A percentile compares a stretch with the other conserved stretches of the same genome.
These are phyloP conservation scores for Mylabris sibirica DNA, from an alignment of 2,888 invertebrate genomes.

Conservation along the genomic window DNA sequence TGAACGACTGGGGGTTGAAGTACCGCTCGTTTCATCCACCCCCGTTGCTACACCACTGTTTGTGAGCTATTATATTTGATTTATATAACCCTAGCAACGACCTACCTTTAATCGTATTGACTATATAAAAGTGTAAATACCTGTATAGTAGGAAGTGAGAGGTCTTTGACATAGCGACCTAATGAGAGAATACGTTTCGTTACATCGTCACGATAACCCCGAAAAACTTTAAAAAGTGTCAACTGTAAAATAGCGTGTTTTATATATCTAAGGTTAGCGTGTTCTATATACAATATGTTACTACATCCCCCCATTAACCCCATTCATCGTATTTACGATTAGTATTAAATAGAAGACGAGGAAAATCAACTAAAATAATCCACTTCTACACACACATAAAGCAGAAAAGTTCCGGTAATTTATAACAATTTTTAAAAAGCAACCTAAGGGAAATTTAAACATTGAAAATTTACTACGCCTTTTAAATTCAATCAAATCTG, in stretches of 20 bases:
- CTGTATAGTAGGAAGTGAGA: slow-evolving; percentile 28
- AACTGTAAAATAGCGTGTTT: slow-evolving; percentile 10
- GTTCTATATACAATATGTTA: background rate
- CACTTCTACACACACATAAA: too few relatives aligned
- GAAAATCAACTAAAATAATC: background rate
- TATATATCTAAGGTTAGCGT: slow-evolving; percentile 3
- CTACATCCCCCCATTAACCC: slow-evolving; percentile 6
- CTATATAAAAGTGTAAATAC: background rate
- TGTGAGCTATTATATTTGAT: background rate
- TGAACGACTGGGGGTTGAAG: too few relatives aligned
- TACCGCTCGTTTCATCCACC: background rate
- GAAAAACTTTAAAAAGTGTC: slow-evolving; percentile 35
- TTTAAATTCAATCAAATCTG: background rate
- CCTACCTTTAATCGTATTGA: slow-evolving; percentile 44
- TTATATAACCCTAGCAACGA: slow-evolving; percentile 41
- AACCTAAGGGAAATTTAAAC: background rate
- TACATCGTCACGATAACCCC: slow-evolving; percentile 51
- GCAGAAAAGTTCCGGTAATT: too few relatives aligned
- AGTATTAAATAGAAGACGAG: background rate
- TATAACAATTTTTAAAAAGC: too few relatives aligned
- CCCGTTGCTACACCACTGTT: background rate
- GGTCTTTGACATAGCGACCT: slow-evolving; percentile 54
- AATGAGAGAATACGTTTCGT: slow-evolving; percentile 38
- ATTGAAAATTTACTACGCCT: background rate
- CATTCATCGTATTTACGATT: background rate